phyloP scores from a whole-genome alignment of 2,888 invertebrate species.

The Nomada ferruginata region DNA sequence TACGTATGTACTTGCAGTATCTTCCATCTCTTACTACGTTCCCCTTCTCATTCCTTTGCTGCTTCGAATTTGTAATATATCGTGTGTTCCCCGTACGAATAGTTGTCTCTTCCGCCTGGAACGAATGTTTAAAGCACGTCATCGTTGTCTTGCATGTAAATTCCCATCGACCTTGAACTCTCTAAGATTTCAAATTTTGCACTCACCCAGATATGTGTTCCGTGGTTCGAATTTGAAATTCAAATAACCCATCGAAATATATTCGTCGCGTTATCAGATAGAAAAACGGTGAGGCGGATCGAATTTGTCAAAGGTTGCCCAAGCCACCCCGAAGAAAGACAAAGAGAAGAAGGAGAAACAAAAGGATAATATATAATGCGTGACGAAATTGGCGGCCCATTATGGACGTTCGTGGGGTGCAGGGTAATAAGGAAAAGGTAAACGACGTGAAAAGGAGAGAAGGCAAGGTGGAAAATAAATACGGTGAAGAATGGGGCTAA shows the following conservation, averaged over 20 bases:
- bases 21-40: neutral
- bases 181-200: constrained; percentile 2
- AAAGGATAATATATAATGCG: neutral
- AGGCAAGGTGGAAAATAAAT: constrained; percentile 9
- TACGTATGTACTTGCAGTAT: too few species aligned
- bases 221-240: constrained; percentile 3
- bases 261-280: neutral
- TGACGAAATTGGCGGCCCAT: neutral
- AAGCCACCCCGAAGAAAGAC: neutral
- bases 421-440: neutral
- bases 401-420: neutral
- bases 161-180: constrained; percentile 21
- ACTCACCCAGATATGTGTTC: constrained; percentile 19
- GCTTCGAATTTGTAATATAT: neutral
- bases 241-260: neutral
- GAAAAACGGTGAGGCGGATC: neutral
- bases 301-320: neutral
- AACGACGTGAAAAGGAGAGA: too few species aligned
- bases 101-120: neutral
- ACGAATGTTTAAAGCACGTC: neutral
- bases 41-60: neutral
- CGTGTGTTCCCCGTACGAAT: neutral
- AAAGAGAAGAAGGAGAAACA: neutral
- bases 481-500: constrained; percentile 35
- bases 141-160: neutral